Evolutionary conservation across 2,888 invertebrate genomes (phyloP).

Genomic region (Volucella bombylans): DNA sequence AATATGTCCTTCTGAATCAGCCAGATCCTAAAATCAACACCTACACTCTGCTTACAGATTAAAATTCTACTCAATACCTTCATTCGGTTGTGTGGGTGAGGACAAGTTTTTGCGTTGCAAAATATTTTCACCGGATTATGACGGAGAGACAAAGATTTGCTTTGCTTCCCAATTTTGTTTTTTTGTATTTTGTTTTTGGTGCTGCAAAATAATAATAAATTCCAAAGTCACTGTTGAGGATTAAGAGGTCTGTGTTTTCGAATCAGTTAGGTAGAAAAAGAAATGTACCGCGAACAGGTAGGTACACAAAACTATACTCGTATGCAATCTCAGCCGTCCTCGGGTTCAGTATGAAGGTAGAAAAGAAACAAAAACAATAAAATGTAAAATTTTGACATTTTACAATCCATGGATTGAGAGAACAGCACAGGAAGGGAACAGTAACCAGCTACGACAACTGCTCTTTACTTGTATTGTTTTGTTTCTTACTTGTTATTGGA

Average conservation of each 20-base stretch:
- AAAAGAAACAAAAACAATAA: conserved; percentile 32
- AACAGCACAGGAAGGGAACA: conserved; percentile 6
- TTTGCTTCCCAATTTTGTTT: conserved; percentile 21
- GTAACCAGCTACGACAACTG: neutral
- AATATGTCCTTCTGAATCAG: conserved; percentile 32
- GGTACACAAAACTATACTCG: conserved; percentile 6
- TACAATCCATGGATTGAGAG: conserved; percentile 54
- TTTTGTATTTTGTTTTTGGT: neutral
- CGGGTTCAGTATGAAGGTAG: neutral
- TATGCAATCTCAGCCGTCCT: no score
- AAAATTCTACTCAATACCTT: neutral
- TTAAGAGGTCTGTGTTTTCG: conserved; percentile 50
- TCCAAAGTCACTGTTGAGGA: conserved; percentile 68
- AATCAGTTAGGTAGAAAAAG: conserved; percentile 66
- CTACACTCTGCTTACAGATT: conserved; percentile 1
- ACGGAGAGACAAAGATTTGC: conserved; percentile 58
- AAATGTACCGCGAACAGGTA: conserved; percentile 44
- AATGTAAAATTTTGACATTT: conserved; percentile 68
- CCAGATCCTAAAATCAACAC: conserved; percentile 36
- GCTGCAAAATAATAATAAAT: conserved; percentile 72
- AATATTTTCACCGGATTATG: conserved; percentile 72
- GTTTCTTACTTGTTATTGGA: conserved; percentile 58
- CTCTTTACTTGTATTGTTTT: conserved; percentile 41
- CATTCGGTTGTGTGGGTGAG: conserved; percentile 38
- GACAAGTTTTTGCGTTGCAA: conserved; percentile 62